A percentile compares a stretch with the other conserved stretches of the same genome.
Conservation (phyloP, 1,140 invertebrate genomes). For the Dolichoris vasculosae region DNA sequence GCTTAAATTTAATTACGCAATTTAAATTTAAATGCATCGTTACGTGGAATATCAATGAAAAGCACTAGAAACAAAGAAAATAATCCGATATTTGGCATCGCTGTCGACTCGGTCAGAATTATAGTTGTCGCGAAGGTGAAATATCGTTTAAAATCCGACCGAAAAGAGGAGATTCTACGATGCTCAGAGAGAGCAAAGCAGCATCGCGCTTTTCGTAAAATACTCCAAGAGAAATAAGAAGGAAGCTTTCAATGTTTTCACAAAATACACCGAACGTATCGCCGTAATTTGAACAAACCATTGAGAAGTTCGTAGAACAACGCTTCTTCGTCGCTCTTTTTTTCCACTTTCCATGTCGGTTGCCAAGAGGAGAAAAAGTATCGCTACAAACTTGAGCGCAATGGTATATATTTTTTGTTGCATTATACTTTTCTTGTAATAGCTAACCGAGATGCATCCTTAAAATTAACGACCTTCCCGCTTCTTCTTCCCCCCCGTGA, state of each 20-base stretch:
- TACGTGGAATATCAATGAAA: no score
- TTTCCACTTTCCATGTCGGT: constrained; percentile 27
- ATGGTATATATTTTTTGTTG: constrained; percentile 32
- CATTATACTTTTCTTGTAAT: constrained; percentile 30
- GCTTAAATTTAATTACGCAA: no score
- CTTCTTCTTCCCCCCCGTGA: background rate
- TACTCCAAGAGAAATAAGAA: background rate
- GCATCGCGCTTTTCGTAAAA: constrained; percentile 14
- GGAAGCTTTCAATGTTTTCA: constrained; percentile 18
- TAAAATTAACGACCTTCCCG: constrained; percentile 34
- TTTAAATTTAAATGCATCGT: no score
- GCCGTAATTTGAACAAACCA: constrained; percentile 12
- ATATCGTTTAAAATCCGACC: background rate
- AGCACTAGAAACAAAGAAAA: background rate
- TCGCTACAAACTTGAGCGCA: constrained; percentile 10
- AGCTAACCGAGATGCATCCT: constrained; percentile 28
- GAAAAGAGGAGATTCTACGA: background rate
- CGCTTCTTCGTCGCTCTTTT: background rate
- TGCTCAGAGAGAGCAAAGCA: no score
- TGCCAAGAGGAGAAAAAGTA: background rate
- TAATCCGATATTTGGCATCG: background rate
- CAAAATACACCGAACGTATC: constrained; percentile 26
- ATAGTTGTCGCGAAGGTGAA: background rate
- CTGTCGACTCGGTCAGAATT: background rate
- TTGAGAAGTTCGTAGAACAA: constrained; percentile 27